These are phyloP conservation scores for Rhagium mordax DNA, from an alignment of 2,888 invertebrate species.

Conservation along the genomic window DNA sequence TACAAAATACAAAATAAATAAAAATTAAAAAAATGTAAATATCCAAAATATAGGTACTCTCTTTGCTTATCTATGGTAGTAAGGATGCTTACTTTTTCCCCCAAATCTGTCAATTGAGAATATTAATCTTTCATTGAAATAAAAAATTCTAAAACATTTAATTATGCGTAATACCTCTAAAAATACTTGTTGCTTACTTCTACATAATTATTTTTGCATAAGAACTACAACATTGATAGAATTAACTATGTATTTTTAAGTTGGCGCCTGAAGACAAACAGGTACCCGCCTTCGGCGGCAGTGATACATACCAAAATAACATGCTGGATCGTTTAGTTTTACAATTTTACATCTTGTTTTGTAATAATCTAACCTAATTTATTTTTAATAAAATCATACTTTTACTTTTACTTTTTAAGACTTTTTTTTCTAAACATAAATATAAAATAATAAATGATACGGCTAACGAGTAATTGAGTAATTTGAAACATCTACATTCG, in stretches of 20 bases:
- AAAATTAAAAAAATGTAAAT: too few species aligned
- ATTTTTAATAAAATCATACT: not conserved
- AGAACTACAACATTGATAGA: not conserved
- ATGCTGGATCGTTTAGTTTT: not conserved
- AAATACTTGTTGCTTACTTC: too few species aligned
- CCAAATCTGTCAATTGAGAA: too few species aligned
- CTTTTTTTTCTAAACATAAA: not conserved
- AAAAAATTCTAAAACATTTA: too few species aligned
- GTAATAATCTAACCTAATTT: not conserved
- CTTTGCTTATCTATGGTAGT: too few species aligned
- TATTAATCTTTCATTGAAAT: too few species aligned
- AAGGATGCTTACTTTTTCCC: too few species aligned
- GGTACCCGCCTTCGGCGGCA: not conserved
- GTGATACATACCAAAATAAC: not conserved
- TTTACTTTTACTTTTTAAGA: not conserved
- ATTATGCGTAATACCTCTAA: too few species aligned
- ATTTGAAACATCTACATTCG: not conserved
- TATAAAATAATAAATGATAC: not conserved
- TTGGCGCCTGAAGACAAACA: not conserved
- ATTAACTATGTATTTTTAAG: not conserved
- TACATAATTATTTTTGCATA: not conserved
- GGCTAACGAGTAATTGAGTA: not conserved
- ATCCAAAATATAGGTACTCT: too few species aligned
- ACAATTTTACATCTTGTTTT: conserved; percentile 9
- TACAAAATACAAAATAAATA: too few species aligned